A percentile compares a stretch with the other conserved stretches of the same genome.
These are phyloP conservation scores for Corbicula japonica DNA, from an alignment of 2,888 invertebrate genomes.

Conservation along the genomic window DNA sequence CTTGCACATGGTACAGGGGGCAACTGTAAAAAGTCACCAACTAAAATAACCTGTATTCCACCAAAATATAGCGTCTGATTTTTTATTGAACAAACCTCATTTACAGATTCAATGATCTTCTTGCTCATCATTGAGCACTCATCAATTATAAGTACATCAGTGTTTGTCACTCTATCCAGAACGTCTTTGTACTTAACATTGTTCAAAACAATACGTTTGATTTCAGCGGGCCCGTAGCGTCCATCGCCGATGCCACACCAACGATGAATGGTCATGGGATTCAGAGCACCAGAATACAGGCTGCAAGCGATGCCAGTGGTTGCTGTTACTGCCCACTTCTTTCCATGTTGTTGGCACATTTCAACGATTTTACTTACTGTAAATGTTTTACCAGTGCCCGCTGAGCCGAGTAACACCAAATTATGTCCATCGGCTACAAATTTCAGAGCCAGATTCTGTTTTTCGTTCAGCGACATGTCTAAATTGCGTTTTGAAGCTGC, in stretches of 20 bases:
- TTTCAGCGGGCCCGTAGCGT: constrained; percentile 33
- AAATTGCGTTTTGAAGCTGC: too few relatives aligned
- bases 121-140: constrained; percentile 52
- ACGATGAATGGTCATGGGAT: constrained; percentile 43
- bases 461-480: constrained; percentile 19
- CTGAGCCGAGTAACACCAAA: constrained; percentile 31
- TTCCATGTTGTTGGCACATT: background rate
- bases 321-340: constrained; percentile 28
- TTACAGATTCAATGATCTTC: constrained; percentile 21
- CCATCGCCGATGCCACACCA: constrained; percentile 55
- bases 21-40: constrained; percentile 50
- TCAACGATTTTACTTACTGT: constrained; percentile 20
- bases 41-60: constrained; percentile 48
- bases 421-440: constrained; percentile 36
- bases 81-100: constrained; percentile 39
- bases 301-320: constrained; percentile 52
- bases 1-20: constrained; percentile 49
- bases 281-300: constrained; percentile 17
- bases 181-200: constrained; percentile 34
- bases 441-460: constrained; percentile 35
- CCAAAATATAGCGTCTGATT: constrained; percentile 21
- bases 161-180: constrained; percentile 22
- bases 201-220: constrained; percentile 25
- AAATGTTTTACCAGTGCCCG: constrained; percentile 46
- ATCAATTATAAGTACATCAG: constrained; percentile 48